A percentile compares a stretch with the other conserved stretches of the same genome.
These are phyloP conservation scores for Emys orbicularis DNA, from an alignment of 2,797 vertebrate genomes.

Conservation along the genomic window DNA sequence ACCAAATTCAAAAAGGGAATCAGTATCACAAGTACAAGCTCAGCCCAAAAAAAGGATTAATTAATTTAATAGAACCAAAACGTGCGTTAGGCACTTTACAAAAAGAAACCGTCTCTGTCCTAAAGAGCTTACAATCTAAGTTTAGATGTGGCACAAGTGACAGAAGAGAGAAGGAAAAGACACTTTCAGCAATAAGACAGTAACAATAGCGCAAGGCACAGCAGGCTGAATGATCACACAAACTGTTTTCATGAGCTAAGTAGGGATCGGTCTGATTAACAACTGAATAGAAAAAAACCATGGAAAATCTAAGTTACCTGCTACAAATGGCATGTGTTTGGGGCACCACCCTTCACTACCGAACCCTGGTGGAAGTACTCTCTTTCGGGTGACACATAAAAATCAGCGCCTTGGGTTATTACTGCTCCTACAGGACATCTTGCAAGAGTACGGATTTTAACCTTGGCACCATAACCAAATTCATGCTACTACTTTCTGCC, in stretches of 20 bases:
- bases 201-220: background rate
- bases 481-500: background rate
- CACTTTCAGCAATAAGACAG: background rate
- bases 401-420: background rate
- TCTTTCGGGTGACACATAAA: background rate
- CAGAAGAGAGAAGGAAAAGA: conserved; percentile 25
- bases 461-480: background rate
- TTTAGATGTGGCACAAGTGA: background rate
- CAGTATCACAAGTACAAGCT: background rate
- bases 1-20: background rate
- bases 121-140: background rate
- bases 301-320: background rate
- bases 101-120: background rate
- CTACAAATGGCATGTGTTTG: background rate
- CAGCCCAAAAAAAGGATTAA: background rate
- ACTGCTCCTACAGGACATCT: background rate
- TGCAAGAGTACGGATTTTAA: background rate
- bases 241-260: conserved; percentile 45
- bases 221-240: background rate
- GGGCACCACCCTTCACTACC: background rate
- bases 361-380: background rate
- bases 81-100: background rate
- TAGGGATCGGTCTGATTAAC: conserved; percentile 51
- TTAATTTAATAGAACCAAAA: background rate
- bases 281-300: conserved; percentile 1